phyloP scores from a whole-genome alignment of 2,113 vertebrate genomes.

The Protobothrops mucrosquamatus region DNA sequence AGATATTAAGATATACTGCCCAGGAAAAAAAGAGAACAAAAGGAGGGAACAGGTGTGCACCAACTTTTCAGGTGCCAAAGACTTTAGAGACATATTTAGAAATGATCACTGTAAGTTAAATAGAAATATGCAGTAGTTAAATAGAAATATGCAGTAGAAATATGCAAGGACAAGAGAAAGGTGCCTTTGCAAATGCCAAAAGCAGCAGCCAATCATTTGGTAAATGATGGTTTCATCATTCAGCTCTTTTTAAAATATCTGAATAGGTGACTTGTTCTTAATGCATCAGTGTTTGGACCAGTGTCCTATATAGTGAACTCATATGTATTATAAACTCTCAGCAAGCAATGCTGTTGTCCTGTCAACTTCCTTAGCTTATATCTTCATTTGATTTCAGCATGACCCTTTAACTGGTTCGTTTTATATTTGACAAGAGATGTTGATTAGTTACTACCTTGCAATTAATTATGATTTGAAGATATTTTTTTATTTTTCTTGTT shows the following conservation, averaged over 20 bases:
- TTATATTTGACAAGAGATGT: background rate
- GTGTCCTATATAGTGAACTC: background rate
- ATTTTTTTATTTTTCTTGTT: background rate
- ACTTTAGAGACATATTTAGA: background rate
- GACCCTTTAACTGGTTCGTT: background rate
- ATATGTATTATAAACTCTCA: constrained; percentile 1
- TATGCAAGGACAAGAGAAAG: background rate
- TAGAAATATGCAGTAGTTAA: background rate
- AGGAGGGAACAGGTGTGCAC: background rate
- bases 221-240: background rate
- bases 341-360: constrained; percentile 22
- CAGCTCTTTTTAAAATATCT: background rate
- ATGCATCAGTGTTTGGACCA: background rate
- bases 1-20: background rate
- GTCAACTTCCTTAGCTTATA: background rate
- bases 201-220: background rate
- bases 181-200: background rate
- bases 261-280: background rate
- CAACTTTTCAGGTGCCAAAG: background rate
- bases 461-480: background rate
- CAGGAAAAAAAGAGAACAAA: background rate
- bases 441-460: constrained; percentile 11
- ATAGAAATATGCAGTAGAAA: too few species aligned
- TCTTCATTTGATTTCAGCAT: background rate
- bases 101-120: background rate